phyloP scores from a whole-genome alignment of 2,113 vertebrate species.

The Dasyurus viverrinus region DNA sequence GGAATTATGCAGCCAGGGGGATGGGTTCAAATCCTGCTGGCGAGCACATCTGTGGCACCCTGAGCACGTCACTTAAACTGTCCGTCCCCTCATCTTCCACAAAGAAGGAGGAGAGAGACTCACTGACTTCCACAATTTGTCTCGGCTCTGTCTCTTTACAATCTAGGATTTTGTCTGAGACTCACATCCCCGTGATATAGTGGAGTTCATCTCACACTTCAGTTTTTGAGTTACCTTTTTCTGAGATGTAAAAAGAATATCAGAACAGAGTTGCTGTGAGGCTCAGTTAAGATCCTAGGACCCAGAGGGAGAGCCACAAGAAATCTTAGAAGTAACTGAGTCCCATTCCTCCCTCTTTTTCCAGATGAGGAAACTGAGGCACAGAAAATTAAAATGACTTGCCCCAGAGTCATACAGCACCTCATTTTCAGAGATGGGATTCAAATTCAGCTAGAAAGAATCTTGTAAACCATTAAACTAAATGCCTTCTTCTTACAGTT shows the following conservation, averaged over 20 bases:
- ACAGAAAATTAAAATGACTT: neutral
- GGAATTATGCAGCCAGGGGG: neutral
- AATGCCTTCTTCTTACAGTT: neutral
- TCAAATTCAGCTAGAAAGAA: neutral
- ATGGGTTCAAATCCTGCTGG: neutral
- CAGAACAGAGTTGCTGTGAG: neutral
- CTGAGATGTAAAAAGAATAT: neutral
- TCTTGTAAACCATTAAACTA: neutral
- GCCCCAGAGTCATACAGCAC: neutral
- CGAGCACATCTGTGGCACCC: neutral
- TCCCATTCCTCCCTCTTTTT: neutral
- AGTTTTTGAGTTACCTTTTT: neutral
- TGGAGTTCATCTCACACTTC: no score
- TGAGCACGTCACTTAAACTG: neutral
- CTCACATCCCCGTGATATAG: neutral
- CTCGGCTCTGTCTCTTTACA: neutral
- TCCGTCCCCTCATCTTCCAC: neutral
- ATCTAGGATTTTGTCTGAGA: neutral
- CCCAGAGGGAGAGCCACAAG: neutral
- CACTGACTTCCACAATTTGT: neutral
- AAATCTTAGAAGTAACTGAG: neutral
- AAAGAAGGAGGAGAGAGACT: neutral
- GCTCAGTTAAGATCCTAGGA: neutral
- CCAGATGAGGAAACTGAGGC: neutral
- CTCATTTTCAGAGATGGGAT: neutral